A percentile compares a stretch with the other conserved stretches of the same genome.
Evolutionary conservation across 35 echinoderm and acorn worm genomes (phyloP).

Genomic region (Stichopus chloronotus): DNA sequence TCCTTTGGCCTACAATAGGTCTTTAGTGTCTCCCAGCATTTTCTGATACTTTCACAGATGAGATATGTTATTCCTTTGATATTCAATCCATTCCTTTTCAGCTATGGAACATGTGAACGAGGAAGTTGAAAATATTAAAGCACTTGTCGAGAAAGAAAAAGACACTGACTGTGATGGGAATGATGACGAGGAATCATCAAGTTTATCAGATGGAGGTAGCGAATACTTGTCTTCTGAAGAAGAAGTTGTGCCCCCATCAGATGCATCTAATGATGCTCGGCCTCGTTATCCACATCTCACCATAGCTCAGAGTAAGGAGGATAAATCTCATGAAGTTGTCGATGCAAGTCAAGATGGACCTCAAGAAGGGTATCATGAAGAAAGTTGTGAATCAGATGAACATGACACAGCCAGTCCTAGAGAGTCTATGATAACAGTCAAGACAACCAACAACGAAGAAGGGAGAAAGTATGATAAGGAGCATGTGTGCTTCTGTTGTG

Average conservation of each 20-base stretch:
- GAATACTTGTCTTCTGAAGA: neutral
- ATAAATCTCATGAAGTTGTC: neutral
- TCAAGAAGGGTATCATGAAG: neutral
- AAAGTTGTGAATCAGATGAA: neutral
- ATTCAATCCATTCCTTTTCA: too few species aligned
- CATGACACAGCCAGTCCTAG: neutral
- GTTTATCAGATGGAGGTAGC: neutral
- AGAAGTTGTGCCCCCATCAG: conserved; percentile 40
- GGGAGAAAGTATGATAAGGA: conserved; percentile 52
- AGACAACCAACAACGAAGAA: conserved; percentile 49
- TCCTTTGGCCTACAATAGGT: too few species aligned
- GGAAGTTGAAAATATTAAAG: too few species aligned
- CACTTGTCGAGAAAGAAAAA: too few species aligned
- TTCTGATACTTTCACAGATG: too few species aligned
- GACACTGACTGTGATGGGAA: neutral
- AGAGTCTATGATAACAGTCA: neutral
- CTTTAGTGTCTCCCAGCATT: too few species aligned
- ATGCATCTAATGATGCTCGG: neutral
- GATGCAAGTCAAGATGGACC: neutral
- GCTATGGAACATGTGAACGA: too few species aligned
- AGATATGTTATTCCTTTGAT: too few species aligned
- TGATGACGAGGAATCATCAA: neutral
- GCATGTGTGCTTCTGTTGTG: conserved; percentile 61
- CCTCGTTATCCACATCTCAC: neutral
- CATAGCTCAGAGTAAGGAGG: too few species aligned